phyloP scores from a whole-genome alignment of 2,113 vertebrate species.

The Aegotheles bennettii region DNA sequence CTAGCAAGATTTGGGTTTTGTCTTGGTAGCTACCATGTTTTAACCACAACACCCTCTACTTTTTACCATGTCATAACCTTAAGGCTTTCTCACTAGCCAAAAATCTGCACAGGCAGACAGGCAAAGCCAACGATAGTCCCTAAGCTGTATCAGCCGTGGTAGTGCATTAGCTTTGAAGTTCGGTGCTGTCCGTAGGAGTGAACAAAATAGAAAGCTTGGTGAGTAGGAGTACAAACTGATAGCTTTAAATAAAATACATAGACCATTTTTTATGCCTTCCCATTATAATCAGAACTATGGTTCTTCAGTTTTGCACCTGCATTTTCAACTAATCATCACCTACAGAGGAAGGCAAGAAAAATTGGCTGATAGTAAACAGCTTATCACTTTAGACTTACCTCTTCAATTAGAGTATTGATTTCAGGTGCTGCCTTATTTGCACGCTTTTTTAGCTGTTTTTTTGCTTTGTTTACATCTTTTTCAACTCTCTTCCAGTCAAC shows the following conservation, averaged over 20 bases:
- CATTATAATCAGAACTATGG: not conserved
- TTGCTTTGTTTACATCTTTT: constrained; percentile 97
- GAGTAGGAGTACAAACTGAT: not conserved
- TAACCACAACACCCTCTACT: not conserved
- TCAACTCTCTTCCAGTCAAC: constrained; percentile 98
- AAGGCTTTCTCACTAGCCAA: not conserved
- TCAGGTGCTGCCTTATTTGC: constrained; percentile 90
- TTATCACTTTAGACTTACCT: constrained; percentile 75
- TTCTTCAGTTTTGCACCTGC: not conserved
- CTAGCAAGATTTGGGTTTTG: not conserved
- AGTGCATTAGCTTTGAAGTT: not conserved
- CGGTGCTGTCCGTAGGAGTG: not conserved
- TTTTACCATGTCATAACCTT: not conserved
- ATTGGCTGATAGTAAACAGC: not conserved
- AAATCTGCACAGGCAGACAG: not conserved
- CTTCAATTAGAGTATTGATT: constrained; percentile 90
- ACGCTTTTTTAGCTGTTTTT: constrained; percentile 91
- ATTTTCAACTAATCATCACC: not conserved
- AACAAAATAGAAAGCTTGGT: not conserved
- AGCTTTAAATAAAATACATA: not conserved
- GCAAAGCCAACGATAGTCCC: not conserved
- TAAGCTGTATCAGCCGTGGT: not conserved
- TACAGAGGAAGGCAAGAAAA: not conserved
- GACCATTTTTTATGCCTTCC: not conserved
- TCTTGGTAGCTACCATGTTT: not conserved